A percentile compares a stretch with the other conserved stretches of the same genome.
phyloP scores from a whole-genome alignment of 2,113 vertebrate species.

The Oreotragus oreotragus region DNA sequence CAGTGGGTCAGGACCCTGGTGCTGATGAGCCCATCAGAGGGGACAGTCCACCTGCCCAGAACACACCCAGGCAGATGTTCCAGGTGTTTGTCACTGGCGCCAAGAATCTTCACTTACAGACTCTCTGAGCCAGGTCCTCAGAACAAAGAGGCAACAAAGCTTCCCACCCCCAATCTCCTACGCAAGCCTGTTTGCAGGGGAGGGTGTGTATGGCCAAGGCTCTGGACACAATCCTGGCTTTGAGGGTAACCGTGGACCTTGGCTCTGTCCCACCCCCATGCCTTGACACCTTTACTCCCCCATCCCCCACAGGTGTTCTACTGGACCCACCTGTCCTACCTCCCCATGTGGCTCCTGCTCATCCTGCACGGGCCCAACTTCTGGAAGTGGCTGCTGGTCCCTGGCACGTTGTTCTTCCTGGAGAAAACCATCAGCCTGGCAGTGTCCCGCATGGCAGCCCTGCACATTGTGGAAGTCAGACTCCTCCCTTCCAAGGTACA shows the following conservation, averaged over 20 bases:
- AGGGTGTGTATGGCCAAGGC: not conserved
- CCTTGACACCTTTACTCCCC: not conserved
- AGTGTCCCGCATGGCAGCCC: conserved; percentile 77
- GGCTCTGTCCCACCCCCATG: not conserved
- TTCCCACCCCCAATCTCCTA: not conserved
- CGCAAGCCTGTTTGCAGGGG: not conserved
- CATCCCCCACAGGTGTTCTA: conserved; percentile 86
- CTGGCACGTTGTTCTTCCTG: conserved; percentile 84
- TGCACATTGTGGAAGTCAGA: conserved; percentile 87
- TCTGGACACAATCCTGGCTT: not conserved
- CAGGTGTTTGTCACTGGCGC: not conserved
- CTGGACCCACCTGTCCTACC: conserved; percentile 91
- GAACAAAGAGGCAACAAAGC: not conserved
- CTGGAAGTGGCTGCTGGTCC: conserved; percentile 93
- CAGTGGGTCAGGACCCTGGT: not conserved
- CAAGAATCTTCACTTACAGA: not conserved
- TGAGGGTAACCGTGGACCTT: not conserved
- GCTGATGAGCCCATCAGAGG: not conserved
- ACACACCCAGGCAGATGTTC: not conserved
- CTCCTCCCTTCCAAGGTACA: conserved; percentile 91
- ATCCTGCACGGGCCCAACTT: conserved; percentile 90
- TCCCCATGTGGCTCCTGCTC: conserved; percentile 88
- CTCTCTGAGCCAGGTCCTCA: not conserved
- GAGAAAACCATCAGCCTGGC: conserved; percentile 86
- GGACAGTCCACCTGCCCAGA: not conserved